Evolutionary conservation across 2,113 vertebrate genomes (phyloP).

Genomic region (Hoplias malabaricus): DNA sequence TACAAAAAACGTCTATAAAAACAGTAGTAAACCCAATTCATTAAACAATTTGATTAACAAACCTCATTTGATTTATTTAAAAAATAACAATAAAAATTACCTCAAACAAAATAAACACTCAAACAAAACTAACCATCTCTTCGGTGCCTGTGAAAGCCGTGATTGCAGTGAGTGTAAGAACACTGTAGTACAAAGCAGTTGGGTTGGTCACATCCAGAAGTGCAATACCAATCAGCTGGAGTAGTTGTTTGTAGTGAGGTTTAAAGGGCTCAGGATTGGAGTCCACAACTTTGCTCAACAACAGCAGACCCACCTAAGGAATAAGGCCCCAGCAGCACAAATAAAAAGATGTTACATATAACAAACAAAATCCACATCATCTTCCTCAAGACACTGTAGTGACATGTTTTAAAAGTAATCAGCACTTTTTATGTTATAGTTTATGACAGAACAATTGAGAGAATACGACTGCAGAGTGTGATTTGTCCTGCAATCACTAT

Average conservation of each 20-base stretch:
- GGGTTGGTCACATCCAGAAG: slow-evolving; percentile 77
- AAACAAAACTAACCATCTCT: slow-evolving; percentile 74
- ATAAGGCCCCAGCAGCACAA: not conserved
- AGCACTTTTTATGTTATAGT: too few species aligned
- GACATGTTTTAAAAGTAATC: not conserved
- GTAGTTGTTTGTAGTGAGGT: slow-evolving; percentile 77
- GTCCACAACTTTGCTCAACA: slow-evolving; percentile 81
- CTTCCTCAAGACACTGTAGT: not conserved
- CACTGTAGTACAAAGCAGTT: slow-evolving; percentile 77
- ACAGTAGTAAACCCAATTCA: not conserved
- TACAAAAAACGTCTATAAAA: not conserved
- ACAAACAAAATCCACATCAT: not conserved
- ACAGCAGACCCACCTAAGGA: slow-evolving; percentile 79
- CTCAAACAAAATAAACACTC: not conserved
- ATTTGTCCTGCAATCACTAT: too few species aligned
- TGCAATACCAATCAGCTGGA: slow-evolving; percentile 74
- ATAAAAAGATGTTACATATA: not conserved
- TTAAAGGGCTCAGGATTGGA: slow-evolving; percentile 78
- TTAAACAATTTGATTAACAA: not conserved
- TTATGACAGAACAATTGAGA: too few species aligned
- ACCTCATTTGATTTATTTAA: not conserved
- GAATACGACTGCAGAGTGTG: too few species aligned
- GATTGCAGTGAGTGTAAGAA: slow-evolving; percentile 78
- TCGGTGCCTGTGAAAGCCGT: slow-evolving; percentile 71
- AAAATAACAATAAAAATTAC: not conserved